Evolutionary conservation across 1,140 invertebrate species (phyloP), one percentile per base, ranked within the genome.

Genomic region (Caenorhabditis inopinata): DNA sequence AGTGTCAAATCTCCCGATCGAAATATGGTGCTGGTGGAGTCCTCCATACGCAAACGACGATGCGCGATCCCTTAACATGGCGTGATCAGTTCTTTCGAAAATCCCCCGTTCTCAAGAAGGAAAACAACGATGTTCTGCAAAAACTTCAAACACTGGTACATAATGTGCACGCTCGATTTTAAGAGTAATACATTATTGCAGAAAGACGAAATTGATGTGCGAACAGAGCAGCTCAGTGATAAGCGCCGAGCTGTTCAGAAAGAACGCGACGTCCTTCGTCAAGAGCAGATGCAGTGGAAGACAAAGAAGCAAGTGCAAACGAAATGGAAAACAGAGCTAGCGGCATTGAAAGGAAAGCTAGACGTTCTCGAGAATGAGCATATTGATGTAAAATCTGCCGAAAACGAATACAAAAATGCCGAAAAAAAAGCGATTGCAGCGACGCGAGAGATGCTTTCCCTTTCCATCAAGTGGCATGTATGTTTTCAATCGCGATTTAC

Each of bases 241-340:
- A 38, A 74, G 27, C 68, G 68, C 11, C 11, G 23, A 14, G 23
- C n/a, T 9, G n/a, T 74, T 38, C 29, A 38, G 23, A 46, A 38
- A 12, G 29, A 74, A 21, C 46, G 76, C 21, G 48, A 51, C 45
- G 42, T 23, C 14, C 9, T 68, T 4, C 51, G 75, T 6, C 58
- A 48, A 16, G 85, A 68, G 7, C 29, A 74, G 29, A 47, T 32
- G 14, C n/a, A 45, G 1, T 86, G 78, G 62, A 76, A 73, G 46
- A 42, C 68, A 9, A 74, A 53, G 23, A 27, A 53, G 12, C 2
- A 25, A 11, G 18, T 53, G 4, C 21, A 53, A 82, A 21, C 62
- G 14, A 42, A 84, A 62, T 42, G 45, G 49, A 48, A 23, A 47
- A 38, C 29, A 23, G 12, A 14, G 2, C 38, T 14, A n/a, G 12